Conservation (phyloP, 2,113 vertebrate genomes). For the Percina caprodes region DNA sequence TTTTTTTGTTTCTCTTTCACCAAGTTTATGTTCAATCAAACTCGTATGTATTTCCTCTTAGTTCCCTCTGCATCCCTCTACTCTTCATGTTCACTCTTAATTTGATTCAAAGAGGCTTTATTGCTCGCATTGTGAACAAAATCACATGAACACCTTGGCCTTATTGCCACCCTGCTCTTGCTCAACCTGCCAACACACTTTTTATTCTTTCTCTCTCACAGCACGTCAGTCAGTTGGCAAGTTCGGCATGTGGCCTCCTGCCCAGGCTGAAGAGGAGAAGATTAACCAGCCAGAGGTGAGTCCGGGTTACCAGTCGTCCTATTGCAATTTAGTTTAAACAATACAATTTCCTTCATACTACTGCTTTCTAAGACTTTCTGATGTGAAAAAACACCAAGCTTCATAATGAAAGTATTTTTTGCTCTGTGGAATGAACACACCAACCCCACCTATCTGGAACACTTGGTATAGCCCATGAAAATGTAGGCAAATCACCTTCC, state of each 20-base stretch:
- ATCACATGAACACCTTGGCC: constrained; percentile 23
- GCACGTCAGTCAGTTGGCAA: constrained; percentile 82
- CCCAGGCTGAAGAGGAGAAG: constrained; percentile 52
- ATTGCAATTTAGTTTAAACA: neutral
- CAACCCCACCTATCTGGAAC: neutral
- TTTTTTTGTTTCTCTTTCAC: constrained; percentile 1
- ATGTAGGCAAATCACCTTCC: constrained; percentile 64
- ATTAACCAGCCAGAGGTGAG: constrained; percentile 69
- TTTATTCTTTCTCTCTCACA: constrained; percentile 61
- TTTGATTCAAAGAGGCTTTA: constrained; percentile 38
- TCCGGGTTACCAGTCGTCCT: neutral
- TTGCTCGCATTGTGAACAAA: constrained; percentile 20
- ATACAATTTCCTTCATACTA: neutral
- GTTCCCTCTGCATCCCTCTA: constrained; percentile 5
- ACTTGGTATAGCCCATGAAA: constrained; percentile 48
- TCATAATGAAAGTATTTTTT: neutral
- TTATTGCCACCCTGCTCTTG: neutral
- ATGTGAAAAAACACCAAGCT: neutral
- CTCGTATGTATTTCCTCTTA: neutral
- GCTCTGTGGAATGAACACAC: neutral
- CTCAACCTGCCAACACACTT: neutral
- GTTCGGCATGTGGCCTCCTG: constrained; percentile 85
- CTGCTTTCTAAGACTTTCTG: neutral
- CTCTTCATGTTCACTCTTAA: constrained; percentile 4
- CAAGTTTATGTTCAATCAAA: constrained; percentile 4